phyloP scores from a whole-genome alignment of 1,140 invertebrate species.

The Coptotermes formosanus region DNA sequence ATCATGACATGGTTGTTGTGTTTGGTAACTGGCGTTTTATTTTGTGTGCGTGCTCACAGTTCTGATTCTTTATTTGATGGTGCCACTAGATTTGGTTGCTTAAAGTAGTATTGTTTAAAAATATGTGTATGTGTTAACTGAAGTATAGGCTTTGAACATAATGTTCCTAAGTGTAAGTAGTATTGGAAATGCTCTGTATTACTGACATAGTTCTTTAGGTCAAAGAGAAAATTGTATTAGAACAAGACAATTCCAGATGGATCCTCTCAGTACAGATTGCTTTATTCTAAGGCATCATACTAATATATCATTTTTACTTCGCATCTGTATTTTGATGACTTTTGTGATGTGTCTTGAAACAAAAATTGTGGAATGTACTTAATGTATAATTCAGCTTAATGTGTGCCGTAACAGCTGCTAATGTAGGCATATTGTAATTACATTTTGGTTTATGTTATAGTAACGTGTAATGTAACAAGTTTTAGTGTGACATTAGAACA shows the following conservation, averaged over 20 bases:
- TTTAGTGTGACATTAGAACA: background rate
- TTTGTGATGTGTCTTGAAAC: background rate
- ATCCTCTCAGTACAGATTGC: background rate
- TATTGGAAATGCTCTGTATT: background rate
- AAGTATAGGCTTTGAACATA: background rate
- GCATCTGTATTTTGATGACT: background rate
- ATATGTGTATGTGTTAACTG: background rate
- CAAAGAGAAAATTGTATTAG: background rate
- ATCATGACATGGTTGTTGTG: background rate
- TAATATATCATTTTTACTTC: background rate
- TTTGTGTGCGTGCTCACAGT: background rate
- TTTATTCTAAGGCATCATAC: background rate
- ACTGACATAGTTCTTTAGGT: background rate
- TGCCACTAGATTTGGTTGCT: background rate
- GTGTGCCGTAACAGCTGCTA: background rate
- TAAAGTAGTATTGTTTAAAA: background rate
- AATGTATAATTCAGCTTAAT: background rate
- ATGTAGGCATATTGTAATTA: constrained; percentile 1
- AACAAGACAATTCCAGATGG: background rate
- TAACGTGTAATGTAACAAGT: background rate
- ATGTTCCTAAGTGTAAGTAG: constrained; percentile 12
- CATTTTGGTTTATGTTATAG: background rate
- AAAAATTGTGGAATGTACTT: constrained; percentile 3
- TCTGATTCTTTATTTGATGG: background rate
- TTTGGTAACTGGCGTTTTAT: background rate